Conservation (phyloP, 2,888 invertebrate species). For the Metallyticus violacea region DNA sequence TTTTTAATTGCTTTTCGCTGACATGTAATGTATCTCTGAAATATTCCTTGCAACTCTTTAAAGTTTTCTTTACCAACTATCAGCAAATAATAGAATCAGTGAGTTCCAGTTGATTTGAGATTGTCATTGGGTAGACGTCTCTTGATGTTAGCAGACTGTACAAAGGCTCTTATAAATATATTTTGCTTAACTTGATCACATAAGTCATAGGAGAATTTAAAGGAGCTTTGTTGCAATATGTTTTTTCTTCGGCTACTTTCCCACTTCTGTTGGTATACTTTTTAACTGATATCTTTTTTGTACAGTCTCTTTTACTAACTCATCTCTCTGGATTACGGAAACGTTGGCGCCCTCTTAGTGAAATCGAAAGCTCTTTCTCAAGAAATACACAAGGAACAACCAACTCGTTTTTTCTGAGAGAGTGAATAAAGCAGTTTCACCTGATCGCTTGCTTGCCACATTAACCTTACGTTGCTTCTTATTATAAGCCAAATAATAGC, state of each 20-base stretch:
- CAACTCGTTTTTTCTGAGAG: too few species aligned
- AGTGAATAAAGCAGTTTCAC: too few species aligned
- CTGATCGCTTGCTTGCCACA: too few species aligned
- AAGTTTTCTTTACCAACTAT: background rate
- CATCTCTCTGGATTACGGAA: too few species aligned
- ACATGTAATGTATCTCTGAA: background rate
- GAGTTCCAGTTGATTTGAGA: background rate
- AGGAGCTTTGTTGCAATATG: background rate
- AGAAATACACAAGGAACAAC: too few species aligned
- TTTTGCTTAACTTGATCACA: background rate
- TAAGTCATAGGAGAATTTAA: background rate
- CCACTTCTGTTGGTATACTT: background rate
- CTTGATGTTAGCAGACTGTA: background rate
- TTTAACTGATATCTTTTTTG: too few species aligned
- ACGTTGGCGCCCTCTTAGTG: too few species aligned
- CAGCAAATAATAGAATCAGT: background rate
- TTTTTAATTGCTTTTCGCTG: background rate
- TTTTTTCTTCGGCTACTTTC: background rate
- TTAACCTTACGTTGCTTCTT: too few species aligned
- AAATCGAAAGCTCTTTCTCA: too few species aligned
- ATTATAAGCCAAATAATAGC: too few species aligned
- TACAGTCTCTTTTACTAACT: background rate
- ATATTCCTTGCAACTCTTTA: too few species aligned
- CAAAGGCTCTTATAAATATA: background rate
- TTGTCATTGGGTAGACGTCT: background rate